These are phyloP conservation scores for Phoeniculus purpureus DNA, from an alignment of 2,797 vertebrate genomes.

Conservation along the genomic window DNA sequence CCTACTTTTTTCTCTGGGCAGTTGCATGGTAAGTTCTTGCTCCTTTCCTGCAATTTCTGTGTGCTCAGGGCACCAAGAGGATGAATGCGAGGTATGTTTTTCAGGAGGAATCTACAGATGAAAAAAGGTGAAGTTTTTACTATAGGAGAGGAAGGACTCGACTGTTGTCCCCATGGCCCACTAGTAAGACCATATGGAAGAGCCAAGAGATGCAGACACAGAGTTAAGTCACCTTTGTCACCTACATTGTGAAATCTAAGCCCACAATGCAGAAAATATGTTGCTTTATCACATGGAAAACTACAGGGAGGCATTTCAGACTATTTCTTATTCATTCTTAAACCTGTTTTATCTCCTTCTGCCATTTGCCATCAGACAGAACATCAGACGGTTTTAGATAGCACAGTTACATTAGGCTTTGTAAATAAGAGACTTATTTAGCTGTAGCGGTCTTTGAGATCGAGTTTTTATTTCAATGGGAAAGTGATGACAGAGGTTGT, in stretches of 20 bases:
- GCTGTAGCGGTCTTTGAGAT: constrained; percentile 30
- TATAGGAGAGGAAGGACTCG: neutral
- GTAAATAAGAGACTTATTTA: constrained; percentile 40
- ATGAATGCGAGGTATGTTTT: neutral
- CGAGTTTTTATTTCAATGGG: constrained; percentile 48
- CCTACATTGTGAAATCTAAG: neutral
- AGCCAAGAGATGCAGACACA: neutral
- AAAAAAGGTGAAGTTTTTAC: neutral
- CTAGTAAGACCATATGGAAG: neutral
- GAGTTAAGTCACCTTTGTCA: neutral
- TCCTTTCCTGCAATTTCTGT: neutral
- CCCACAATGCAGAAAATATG: neutral
- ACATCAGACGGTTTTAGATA: constrained; percentile 11
- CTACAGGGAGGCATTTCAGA: neutral
- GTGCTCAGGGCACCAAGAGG: neutral
- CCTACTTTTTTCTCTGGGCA: neutral
- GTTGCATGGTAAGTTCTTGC: neutral
- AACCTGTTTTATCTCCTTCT: constrained; percentile 22
- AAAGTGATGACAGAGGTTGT: constrained; percentile 64
- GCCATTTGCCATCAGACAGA: constrained; percentile 5
- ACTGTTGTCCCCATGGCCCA: neutral
- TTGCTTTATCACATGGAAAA: neutral
- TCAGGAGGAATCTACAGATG: neutral
- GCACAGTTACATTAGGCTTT: constrained; percentile 16
- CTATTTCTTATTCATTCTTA: neutral